Evolutionary conservation across 1,140 invertebrate genomes (phyloP).

Genomic region (Planococcus citri): DNA sequence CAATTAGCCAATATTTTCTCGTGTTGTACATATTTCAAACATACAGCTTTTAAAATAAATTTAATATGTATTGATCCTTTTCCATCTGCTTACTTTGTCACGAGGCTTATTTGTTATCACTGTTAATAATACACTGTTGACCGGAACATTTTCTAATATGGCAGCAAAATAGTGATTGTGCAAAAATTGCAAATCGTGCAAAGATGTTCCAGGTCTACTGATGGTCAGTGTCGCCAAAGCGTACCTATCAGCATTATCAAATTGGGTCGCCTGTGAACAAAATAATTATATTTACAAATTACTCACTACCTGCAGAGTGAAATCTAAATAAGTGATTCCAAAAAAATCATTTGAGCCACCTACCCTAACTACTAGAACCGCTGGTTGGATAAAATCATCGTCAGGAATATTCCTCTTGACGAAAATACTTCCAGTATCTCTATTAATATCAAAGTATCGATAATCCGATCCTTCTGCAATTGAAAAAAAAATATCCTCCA

Average conservation of each 20-base stretch:
- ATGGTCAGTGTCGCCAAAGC: conserved; percentile 67
- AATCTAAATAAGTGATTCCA: too few species aligned
- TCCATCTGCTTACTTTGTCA: conserved; percentile 38
- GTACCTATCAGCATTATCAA: conserved; percentile 77
- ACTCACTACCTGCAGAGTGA: too few species aligned
- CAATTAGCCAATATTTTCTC: conserved; percentile 21
- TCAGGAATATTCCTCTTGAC: conserved; percentile 46
- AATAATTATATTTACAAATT: not conserved
- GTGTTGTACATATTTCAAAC: too few species aligned
- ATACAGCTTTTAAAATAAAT: not conserved
- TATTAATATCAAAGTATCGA: conserved; percentile 42
- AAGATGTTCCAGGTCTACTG: conserved; percentile 37
- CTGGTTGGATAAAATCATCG: conserved; percentile 48
- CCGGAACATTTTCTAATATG: conserved; percentile 60
- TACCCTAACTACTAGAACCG: conserved; percentile 59
- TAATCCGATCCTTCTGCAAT: conserved; percentile 36
- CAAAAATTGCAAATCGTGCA: conserved; percentile 47
- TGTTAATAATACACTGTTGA: conserved; percentile 54
- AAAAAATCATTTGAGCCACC: too few species aligned
- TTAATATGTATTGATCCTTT: not conserved
- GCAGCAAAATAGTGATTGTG: conserved; percentile 55
- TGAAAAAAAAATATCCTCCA: not conserved
- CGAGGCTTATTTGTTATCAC: conserved; percentile 46
- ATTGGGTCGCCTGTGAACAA: conserved; percentile 56
- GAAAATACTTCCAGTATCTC: conserved; percentile 46